Conservation (phyloP, 2,797 vertebrate species). For the Chaetophractus vellerosus region DNA sequence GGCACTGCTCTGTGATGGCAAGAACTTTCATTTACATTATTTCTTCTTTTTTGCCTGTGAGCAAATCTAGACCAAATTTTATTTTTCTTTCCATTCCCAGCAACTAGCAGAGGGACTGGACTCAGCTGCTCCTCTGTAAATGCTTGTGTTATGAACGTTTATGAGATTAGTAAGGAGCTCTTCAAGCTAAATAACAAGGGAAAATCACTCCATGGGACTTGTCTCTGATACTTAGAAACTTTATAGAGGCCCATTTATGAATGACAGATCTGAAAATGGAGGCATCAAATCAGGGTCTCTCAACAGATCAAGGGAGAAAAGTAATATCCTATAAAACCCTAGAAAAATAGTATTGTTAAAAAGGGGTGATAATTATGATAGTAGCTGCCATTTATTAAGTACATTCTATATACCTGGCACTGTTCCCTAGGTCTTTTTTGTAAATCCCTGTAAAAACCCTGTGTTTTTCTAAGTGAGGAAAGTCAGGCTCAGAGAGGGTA, state of each 20-base stretch:
- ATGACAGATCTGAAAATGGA: background rate
- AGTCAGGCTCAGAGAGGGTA: slow-evolving; percentile 8
- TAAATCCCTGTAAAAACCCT: background rate
- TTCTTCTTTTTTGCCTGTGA: background rate
- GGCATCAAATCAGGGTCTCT: background rate
- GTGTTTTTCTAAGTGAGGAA: slow-evolving; percentile 50
- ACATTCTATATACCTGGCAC: background rate
- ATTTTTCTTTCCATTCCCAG: background rate
- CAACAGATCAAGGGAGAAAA: background rate
- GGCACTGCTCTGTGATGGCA: background rate
- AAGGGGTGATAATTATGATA: background rate
- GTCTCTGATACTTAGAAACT: background rate
- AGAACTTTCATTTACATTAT: background rate
- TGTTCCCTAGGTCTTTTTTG: background rate
- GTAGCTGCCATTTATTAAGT: background rate
- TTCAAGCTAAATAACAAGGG: background rate
- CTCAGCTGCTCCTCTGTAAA: background rate
- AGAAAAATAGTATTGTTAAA: background rate
- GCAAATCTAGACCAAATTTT: background rate
- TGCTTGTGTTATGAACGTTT: background rate
- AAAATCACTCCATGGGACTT: background rate
- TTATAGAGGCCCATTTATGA: background rate
- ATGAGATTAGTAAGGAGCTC: background rate
- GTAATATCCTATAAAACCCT: background rate
- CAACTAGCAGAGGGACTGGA: background rate